A percentile compares a stretch with the other conserved stretches of the same genome.
Conservation (phyloP, 2,113 vertebrate species). For the Pycnonotus jocosus region DNA sequence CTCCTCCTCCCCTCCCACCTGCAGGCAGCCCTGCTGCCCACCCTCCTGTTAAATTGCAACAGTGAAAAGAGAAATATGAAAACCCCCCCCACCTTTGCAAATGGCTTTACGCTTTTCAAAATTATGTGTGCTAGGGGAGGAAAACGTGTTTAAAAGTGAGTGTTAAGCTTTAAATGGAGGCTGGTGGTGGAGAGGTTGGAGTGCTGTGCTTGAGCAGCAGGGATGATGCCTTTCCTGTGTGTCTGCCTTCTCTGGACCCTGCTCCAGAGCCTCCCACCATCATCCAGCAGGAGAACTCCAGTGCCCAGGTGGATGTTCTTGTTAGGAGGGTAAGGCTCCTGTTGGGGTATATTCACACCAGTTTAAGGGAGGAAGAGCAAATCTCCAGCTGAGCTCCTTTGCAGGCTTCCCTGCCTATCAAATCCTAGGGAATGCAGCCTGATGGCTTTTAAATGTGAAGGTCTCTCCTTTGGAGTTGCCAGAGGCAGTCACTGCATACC, state of each 20-base stretch:
- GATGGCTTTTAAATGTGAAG: neutral
- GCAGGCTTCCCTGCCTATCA: neutral
- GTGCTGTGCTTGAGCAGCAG: neutral
- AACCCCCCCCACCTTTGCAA: neutral
- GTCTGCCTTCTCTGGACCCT: rapidly evolving
- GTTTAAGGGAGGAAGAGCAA: neutral
- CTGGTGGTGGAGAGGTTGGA: neutral
- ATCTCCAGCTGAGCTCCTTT: neutral
- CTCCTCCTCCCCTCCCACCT: neutral
- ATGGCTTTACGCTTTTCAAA: neutral
- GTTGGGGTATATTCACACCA: rapidly evolving
- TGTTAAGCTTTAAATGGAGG: neutral
- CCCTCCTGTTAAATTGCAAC: neutral
- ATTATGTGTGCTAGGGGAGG: neutral
- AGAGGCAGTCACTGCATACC: neutral
- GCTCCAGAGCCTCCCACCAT: neutral
- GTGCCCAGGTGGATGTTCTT: neutral
- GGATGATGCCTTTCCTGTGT: rapidly evolving
- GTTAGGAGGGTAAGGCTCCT: rapidly evolving
- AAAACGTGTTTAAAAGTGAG: neutral
- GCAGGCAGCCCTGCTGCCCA: neutral
- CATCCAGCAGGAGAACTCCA: neutral
- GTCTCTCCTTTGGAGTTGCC: neutral
- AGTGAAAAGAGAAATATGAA: neutral
- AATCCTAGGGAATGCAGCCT: neutral